Percentiles rank a stretch among this genome's conserved stretches.
Evolutionary conservation across 2,888 invertebrate genomes (phyloP).

Genomic region (Chorisops tibialis): DNA sequence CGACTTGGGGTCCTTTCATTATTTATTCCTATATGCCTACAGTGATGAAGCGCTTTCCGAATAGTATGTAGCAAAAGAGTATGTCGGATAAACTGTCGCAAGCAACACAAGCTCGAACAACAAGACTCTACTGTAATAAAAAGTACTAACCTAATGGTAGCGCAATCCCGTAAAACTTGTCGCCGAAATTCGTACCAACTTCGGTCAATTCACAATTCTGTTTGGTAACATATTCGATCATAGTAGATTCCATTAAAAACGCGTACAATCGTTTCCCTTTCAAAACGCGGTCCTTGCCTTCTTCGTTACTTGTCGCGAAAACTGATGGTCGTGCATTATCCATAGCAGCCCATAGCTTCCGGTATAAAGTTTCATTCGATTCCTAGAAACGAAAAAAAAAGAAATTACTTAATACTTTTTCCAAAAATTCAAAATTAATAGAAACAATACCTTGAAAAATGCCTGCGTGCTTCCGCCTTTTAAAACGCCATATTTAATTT

Average conservation of each 20-base stretch:
- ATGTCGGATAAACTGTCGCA: too few species aligned
- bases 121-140: too few species aligned
- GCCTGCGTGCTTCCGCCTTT: conserved; percentile 81
- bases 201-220: conserved; percentile 80
- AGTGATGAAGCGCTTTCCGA: too few species aligned
- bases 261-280: conserved; percentile 81
- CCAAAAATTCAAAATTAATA: too few species aligned
- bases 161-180: conserved; percentile 92
- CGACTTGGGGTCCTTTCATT: too few species aligned
- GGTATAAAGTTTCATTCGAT: conserved; percentile 84
- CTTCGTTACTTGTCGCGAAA: conserved; percentile 76
- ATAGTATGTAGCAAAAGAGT: too few species aligned
- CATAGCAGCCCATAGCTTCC: conserved; percentile 92
- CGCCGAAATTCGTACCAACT: conserved; percentile 78
- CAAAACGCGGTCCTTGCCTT: conserved; percentile 81
- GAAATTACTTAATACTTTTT: too few species aligned
- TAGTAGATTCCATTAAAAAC: conserved; percentile 93
- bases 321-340: conserved; percentile 77
- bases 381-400: conserved; percentile 60
- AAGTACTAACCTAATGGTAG: conserved; percentile 74
- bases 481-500: conserved; percentile 93
- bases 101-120: too few species aligned
- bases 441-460: conserved; percentile 74
- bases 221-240: conserved; percentile 87
- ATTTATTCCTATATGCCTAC: too few species aligned